Evolutionary conservation across 2,797 vertebrate genomes (phyloP).

Genomic region (Cyprinodon diabolis): DNA sequence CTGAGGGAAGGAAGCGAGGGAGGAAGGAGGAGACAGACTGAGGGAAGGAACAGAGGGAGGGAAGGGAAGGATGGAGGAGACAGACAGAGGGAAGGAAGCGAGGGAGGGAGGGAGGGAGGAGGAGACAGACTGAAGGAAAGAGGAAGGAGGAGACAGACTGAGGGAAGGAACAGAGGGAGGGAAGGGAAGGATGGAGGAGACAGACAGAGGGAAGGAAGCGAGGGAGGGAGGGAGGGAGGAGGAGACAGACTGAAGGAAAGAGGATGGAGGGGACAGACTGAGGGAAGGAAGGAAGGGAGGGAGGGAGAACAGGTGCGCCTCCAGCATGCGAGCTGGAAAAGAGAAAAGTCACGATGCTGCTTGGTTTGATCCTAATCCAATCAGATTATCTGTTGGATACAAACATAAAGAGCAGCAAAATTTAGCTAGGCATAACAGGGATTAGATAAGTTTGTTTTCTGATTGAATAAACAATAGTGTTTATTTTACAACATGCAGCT

Average conservation of each 20-base stretch:
- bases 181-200: no score
- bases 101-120: no score
- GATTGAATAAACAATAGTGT: background rate
- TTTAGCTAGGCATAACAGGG: no score
- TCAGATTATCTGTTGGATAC: background rate
- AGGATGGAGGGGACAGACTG: background rate
- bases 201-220: no score
- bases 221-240: no score
- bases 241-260: no score
- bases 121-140: no score
- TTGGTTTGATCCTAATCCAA: slow-evolving; percentile 1
- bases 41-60: slow-evolving; percentile 44
- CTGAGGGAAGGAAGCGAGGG: background rate
- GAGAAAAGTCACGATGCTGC: slow-evolving; percentile 50
- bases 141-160: background rate
- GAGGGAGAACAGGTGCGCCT: slow-evolving; percentile 57
- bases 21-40: background rate
- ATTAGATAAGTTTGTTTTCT: background rate
- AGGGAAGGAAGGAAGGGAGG: background rate
- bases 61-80: no score
- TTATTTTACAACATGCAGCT: no score
- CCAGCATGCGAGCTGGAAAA: slow-evolving; percentile 33
- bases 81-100: no score
- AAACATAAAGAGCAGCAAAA: background rate
- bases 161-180: no score